A percentile compares a stretch with the other conserved stretches of the same genome.
Evolutionary conservation across 1,140 invertebrate genomes (phyloP).

Genomic region (Atta cephalotes): DNA sequence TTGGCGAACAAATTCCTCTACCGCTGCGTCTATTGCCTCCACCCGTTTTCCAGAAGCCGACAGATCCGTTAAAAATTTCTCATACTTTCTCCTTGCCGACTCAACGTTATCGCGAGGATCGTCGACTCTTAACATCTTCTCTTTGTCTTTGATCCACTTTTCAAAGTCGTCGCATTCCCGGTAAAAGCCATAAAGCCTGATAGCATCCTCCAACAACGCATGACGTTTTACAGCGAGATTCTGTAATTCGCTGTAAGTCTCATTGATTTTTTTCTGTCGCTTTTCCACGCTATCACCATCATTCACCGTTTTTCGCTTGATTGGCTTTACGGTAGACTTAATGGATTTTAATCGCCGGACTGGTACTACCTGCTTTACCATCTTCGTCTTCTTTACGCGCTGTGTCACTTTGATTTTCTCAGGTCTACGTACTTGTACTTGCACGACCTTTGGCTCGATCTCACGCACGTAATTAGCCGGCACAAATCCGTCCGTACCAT

Average conservation of each 20-base stretch:
- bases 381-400: constrained; percentile 95
- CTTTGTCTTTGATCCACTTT: constrained; percentile 98
- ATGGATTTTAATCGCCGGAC: constrained; percentile 88
- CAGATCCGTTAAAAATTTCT: constrained; percentile 98
- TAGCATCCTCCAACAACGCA: constrained; percentile 95
- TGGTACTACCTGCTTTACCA: constrained; percentile 94
- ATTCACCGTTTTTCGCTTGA: constrained; percentile 86
- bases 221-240: constrained; percentile 93
- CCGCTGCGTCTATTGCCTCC: constrained; percentile 95
- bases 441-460: constrained; percentile 94
- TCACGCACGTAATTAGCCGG: constrained; percentile 99
- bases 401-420: constrained; percentile 94
- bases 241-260: constrained; percentile 93
- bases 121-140: constrained; percentile 94
- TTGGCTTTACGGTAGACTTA: constrained; percentile 85
- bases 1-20: constrained; percentile 93
- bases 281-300: constrained; percentile 94
- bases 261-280: constrained; percentile 92
- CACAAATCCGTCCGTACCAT: constrained; percentile 97
- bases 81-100: constrained; percentile 97
- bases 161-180: constrained; percentile 99
- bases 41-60: constrained; percentile 96
- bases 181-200: constrained; percentile 97
- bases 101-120: constrained; percentile 96
- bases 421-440: constrained; percentile 93